Base-by-base conservation (phyloP, 1,140 invertebrate genomes). In the Lutraria rhynchaena region DNA sequence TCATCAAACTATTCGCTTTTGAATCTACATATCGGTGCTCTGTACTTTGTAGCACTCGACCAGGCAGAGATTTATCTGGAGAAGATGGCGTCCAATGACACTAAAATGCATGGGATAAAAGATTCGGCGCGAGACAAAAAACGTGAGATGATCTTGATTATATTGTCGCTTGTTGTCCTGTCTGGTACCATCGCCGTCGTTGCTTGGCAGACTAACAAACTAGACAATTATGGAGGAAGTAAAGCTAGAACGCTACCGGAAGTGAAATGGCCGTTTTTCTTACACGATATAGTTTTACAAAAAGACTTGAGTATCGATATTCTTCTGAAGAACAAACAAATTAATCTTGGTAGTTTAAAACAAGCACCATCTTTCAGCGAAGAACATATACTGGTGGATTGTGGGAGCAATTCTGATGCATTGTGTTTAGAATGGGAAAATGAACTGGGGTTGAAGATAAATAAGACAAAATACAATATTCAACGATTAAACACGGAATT, bases 361-460 rank as follows among this genome's bases (percentile, higher is more conserved):
- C 17, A 29, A 22, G 17, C 27, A 19, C 24, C 35, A 27, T n/a
- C 9, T 9, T 22, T 22, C 7, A 31, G 37, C 4, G 49, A 60
- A 1, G 13, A 35, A 37, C 24, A 29, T 4, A 60, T 0, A 46
- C 19, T 33, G 1, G 13, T 3, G 19, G n/a, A 53, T n/a, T 24
- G 63, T n/a, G 49, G 51, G 41, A 15, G 19, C 15, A 15, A 1
- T 22, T 17, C 41, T 24, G 22, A 33, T 46, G 53, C 58, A 5
- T 22, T 73, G 17, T 83, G 82, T 63, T 41, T 83, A 19, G 74
- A 78, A 31, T 83, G 82, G 82, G 15, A 46, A 4, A 37, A 35
- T 37, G 69, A 82, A 15, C 9, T 31, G 7, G 57, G n/a, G 11
- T 41, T 82, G 4, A 22, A 29, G 24, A 76, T 82, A 37, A 71